Percentiles rank a stretch among this genome's conserved stretches.
phyloP scores from a whole-genome alignment of 2,888 invertebrate genomes.

The Eueremaeus valkanovi region DNA sequence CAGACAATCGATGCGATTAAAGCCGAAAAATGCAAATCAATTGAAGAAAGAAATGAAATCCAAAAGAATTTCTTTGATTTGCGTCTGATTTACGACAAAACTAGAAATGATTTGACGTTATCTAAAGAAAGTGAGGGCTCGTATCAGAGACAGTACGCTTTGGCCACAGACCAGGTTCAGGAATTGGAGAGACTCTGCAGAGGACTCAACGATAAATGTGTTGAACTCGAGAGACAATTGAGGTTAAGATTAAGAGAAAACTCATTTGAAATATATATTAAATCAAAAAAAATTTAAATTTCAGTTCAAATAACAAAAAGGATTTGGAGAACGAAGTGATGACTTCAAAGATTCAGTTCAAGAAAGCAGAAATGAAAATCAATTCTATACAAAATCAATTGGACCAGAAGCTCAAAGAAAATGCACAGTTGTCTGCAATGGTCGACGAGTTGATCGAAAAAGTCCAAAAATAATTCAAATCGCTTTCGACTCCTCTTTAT shows the following conservation, averaged over 20 bases:
- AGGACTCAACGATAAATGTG: neutral
- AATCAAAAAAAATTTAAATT: too few species aligned
- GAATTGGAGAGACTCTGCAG: too few species aligned
- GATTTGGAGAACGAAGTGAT: neutral
- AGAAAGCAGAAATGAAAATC: slow-evolving; percentile 81
- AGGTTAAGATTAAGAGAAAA: neutral
- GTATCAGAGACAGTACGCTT: too few species aligned
- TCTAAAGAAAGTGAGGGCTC: neutral
- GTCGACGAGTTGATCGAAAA: slow-evolving; percentile 83
- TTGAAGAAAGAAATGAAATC: neutral
- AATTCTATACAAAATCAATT: slow-evolving; percentile 34
- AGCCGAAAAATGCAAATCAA: too few species aligned
- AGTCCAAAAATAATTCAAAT: neutral
- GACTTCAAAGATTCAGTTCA: slow-evolving; percentile 75
- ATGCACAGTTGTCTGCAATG: slow-evolving; percentile 80
- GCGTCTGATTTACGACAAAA: neutral
- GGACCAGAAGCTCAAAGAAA: slow-evolving; percentile 65
- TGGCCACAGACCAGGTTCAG: neutral
- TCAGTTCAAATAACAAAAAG: slow-evolving; percentile 31
- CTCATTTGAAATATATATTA: neutral
- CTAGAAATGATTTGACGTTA: neutral
- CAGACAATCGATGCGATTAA: neutral
- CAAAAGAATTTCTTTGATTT: neutral
- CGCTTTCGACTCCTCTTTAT: too few species aligned
- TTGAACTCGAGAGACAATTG: neutral